Evolutionary conservation across 2,113 vertebrate genomes (phyloP).

Genomic region (Octodon degus): DNA sequence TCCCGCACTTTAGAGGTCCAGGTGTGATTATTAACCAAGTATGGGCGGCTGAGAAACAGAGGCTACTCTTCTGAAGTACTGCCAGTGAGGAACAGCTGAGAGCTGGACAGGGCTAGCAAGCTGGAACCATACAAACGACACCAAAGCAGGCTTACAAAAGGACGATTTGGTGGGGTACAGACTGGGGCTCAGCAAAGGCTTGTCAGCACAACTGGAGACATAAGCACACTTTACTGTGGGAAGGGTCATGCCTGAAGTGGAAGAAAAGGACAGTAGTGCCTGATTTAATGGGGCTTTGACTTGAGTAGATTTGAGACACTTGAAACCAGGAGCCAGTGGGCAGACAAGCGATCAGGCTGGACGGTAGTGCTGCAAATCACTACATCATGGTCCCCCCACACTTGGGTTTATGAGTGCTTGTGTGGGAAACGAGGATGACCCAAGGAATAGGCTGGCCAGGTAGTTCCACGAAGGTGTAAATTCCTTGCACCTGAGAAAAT

Average conservation of each 20-base stretch:
- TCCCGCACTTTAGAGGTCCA: background rate
- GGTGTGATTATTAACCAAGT: rapidly evolving
- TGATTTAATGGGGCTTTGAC: too few species aligned
- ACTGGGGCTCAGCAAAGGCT: rapidly evolving
- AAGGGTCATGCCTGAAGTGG: background rate
- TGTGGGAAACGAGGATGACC: background rate
- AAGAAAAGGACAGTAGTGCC: rapidly evolving
- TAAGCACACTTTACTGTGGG: background rate
- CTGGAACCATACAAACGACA: background rate
- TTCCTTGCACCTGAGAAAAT: background rate
- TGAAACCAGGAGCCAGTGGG: rapidly evolving
- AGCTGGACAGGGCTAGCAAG: too few species aligned
- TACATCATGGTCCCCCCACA: background rate
- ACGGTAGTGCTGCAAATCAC: rapidly evolving
- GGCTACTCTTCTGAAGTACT: background rate
- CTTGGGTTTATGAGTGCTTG: background rate
- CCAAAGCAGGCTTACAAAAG: background rate
- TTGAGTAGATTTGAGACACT: rapidly evolving
- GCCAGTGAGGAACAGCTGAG: background rate
- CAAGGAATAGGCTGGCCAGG: background rate
- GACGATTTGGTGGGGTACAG: background rate
- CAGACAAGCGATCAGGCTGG: background rate
- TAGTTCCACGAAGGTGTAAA: background rate
- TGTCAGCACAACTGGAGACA: background rate
- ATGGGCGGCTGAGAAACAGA: background rate